Percentiles rank a stretch among this genome's conserved stretches.
Evolutionary conservation across 2,797 vertebrate genomes (phyloP).

Genomic region (Diplodus puntazzo): DNA sequence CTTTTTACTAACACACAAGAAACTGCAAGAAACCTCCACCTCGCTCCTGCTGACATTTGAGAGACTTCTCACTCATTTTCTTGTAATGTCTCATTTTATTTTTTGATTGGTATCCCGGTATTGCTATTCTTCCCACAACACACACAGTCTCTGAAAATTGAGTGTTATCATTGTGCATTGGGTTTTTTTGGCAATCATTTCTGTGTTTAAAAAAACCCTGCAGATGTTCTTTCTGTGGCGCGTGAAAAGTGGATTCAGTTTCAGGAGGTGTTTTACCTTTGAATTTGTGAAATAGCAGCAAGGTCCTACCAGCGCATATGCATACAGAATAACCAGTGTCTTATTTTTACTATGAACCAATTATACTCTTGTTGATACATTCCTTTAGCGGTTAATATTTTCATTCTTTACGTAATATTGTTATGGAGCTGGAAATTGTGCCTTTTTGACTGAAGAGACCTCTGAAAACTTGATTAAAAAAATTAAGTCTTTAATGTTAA

Average conservation of each 20-base stretch:
- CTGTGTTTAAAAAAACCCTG: neutral
- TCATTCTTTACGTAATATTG: neutral
- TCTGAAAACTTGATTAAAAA: neutral
- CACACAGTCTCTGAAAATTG: neutral
- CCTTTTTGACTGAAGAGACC: neutral
- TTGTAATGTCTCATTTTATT: neutral
- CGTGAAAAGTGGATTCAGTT: slow-evolving; percentile 1
- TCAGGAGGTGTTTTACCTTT: slow-evolving; percentile 10
- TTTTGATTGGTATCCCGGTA: neutral
- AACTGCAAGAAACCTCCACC: neutral
- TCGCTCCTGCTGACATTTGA: neutral
- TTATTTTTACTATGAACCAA: neutral
- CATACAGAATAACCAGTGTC: neutral
- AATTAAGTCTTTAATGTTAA: neutral
- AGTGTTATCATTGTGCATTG: neutral
- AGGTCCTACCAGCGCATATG: neutral
- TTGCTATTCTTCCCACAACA: neutral
- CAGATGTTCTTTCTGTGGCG: neutral
- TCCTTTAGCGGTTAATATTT: neutral
- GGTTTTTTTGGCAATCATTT: neutral
- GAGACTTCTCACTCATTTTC: neutral
- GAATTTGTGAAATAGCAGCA: slow-evolving; percentile 6
- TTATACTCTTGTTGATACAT: neutral
- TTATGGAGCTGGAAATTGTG: neutral
- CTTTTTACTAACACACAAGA: neutral